Evolutionary conservation across 2,797 vertebrate species (phyloP), one percentile per base, ranked within the genome.

Genomic region (Microtus californicus): DNA sequence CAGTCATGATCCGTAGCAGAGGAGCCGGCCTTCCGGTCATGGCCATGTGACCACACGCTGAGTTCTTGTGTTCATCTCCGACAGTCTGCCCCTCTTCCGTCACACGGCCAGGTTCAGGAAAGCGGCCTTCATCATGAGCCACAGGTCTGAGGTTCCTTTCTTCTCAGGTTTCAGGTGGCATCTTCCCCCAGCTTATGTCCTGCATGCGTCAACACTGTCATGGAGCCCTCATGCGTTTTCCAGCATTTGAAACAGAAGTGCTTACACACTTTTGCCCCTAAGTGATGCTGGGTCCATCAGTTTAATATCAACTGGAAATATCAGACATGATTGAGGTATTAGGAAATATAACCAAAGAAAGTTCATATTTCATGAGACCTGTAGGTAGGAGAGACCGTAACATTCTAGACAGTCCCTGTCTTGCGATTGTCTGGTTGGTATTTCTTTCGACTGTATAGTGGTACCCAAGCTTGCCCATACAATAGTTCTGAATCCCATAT

Each of bases 251-350:
- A 89, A 98, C 85, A 96, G 91, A 98, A 97, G 96, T 93, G 89
- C 89, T 97, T 96, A 97, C 97, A 95, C 92, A 97, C 77, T 89
- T 97, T 97, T 96, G 91, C 93, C 97, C 97, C 95, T 94, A n/a
- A 92, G 34, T 95, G 13, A 54, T 59, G 87, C 31, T 1, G 0
- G 73, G 73, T 17, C 80, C 90, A 95, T 97, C 80, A 7, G 77
- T 95, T 93, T 93, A 95, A 96, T 34, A 54, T 95, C 82, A 97
- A 94, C 73, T 95, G 69, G 73, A 97, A 82, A 43, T 65, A 97
- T 87, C 94, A 87, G 88, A 61, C 1, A 93, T 48, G 83, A 97
- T 82, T n/a, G 97, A 97, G 73, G 14, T 87, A 91, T 92, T 96
- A 48, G 54, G 69, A 94, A 95, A 2, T 29, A 59, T 21, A 77